phyloP scores from a whole-genome alignment of 2,888 invertebrate species.

The Dione vanillae region DNA sequence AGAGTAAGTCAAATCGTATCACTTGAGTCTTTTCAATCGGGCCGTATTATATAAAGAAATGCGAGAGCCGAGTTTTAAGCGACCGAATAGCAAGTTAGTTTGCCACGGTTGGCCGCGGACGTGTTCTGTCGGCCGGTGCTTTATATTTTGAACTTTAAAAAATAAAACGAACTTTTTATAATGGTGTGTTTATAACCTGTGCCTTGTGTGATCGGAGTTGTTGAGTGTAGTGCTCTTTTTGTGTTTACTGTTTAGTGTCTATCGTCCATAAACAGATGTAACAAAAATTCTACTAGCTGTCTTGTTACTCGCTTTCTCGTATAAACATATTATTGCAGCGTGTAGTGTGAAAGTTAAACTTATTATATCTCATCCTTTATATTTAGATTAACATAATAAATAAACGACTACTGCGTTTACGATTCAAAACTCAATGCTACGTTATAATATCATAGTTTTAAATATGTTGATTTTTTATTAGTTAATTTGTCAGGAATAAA shows the following conservation, averaged over 20 bases:
- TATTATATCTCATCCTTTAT: conserved; percentile 38
- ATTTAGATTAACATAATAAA: conserved; percentile 33
- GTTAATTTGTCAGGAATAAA: not conserved
- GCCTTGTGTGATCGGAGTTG: conserved; percentile 62
- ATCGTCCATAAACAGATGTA: conserved; percentile 54
- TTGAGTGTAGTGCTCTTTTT: conserved; percentile 47
- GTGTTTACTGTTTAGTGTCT: conserved; percentile 48
- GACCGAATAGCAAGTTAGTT: conserved; percentile 69
- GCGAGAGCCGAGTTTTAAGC: conserved; percentile 56
- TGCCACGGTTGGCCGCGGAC: conserved; percentile 68
- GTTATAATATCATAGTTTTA: not conserved
- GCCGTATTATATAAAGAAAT: conserved; percentile 64
- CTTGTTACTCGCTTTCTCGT: conserved; percentile 59
- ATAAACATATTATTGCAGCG: conserved; percentile 56
- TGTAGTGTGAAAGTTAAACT: conserved; percentile 49
- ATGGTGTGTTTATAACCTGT: conserved; percentile 65
- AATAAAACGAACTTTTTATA: conserved; percentile 64
- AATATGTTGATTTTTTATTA: not conserved
- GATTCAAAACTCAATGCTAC: not conserved
- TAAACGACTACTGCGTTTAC: not conserved
- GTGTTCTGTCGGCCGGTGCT: conserved; percentile 66
- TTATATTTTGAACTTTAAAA: conserved; percentile 70
- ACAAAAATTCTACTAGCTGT: conserved; percentile 63
- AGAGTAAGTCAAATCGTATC: conserved; percentile 45
- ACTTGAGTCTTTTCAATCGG: conserved; percentile 56